Evolutionary conservation across 2,888 invertebrate genomes (phyloP).

Genomic region (Anagyrus pseudococci): DNA sequence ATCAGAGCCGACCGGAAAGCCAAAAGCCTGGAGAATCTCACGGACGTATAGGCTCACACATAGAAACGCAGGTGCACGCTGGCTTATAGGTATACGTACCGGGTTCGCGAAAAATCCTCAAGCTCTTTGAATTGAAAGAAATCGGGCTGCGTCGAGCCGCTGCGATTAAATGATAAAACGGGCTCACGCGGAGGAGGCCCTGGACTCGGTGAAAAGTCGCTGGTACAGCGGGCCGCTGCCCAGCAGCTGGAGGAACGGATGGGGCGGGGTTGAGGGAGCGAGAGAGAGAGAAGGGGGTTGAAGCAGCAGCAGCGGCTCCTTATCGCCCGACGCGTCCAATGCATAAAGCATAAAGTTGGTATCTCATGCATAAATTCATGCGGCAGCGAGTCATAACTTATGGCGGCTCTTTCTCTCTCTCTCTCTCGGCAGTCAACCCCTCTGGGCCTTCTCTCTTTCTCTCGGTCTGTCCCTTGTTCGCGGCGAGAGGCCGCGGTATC

Average conservation of each 20-base stretch:
- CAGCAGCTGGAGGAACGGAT: conserved; percentile 2
- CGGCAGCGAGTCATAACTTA: conserved; percentile 55
- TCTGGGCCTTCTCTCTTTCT: conserved; percentile 13
- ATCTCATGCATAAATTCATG: conserved; percentile 61
- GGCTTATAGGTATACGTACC: no score
- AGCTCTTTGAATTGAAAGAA: conserved; percentile 36
- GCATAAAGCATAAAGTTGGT: conserved; percentile 61
- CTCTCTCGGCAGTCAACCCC: no score
- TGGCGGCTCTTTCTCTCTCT: conserved; percentile 39
- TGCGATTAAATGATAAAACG: conserved; percentile 44
- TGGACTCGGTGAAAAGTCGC: no score
- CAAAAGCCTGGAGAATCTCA: no score
- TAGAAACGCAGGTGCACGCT: no score
- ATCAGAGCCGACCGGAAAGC: no score
- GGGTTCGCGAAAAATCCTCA: neutral
- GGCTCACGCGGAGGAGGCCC: conserved; percentile 39
- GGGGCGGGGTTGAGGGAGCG: no score
- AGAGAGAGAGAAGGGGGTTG: no score
- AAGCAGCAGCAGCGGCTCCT: conserved; percentile 41
- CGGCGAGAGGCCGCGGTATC: conserved; percentile 39
- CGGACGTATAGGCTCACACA: no score
- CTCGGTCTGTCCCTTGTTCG: conserved; percentile 10
- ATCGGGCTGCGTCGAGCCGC: conserved; percentile 3
- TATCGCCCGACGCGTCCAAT: conserved; percentile 56
- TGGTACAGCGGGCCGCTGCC: conserved; percentile 3